phyloP scores from a whole-genome alignment of 2,888 invertebrate species.

The Selenia dentaria region DNA sequence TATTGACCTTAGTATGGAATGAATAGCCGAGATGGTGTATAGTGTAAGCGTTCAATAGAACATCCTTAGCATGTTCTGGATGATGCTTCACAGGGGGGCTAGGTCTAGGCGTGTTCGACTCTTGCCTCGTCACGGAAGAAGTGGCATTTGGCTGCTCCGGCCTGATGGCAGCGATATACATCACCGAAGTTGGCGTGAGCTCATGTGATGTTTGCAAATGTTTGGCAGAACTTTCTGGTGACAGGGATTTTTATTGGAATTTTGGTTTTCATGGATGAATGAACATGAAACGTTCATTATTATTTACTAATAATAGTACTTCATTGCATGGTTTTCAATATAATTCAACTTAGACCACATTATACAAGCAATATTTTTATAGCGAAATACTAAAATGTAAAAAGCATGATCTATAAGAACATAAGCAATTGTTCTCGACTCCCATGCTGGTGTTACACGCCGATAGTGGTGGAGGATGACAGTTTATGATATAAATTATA shows the following conservation, averaged over 20 bases:
- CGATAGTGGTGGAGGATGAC: too few species aligned
- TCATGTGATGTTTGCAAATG: conserved; percentile 5
- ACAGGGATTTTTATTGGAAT: conserved; percentile 88
- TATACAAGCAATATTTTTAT: too few species aligned
- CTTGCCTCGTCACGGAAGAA: conserved; percentile 92
- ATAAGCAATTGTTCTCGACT: too few species aligned
- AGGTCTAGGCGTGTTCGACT: conserved; percentile 88
- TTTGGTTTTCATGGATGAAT: conserved; percentile 40
- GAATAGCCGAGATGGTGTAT: too few species aligned
- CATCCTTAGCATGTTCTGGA: neutral
- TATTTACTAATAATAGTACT: neutral
- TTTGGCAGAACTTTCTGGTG: conserved; percentile 43
- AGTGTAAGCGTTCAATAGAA: too few species aligned
- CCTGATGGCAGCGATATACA: conserved; percentile 94
- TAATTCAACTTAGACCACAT: too few species aligned
- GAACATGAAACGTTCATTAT: neutral
- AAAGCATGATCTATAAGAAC: too few species aligned
- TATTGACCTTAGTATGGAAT: too few species aligned
- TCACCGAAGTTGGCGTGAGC: conserved; percentile 87
- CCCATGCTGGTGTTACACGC: too few species aligned
- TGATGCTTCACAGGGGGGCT: conserved; percentile 87
- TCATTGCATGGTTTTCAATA: conserved; percentile 2
- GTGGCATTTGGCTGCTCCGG: conserved; percentile 96
- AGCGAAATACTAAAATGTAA: too few species aligned
- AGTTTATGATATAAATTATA: too few species aligned